Base-by-base conservation (phyloP, 2,113 vertebrate genomes). In the Sceloporus undulatus region DNA sequence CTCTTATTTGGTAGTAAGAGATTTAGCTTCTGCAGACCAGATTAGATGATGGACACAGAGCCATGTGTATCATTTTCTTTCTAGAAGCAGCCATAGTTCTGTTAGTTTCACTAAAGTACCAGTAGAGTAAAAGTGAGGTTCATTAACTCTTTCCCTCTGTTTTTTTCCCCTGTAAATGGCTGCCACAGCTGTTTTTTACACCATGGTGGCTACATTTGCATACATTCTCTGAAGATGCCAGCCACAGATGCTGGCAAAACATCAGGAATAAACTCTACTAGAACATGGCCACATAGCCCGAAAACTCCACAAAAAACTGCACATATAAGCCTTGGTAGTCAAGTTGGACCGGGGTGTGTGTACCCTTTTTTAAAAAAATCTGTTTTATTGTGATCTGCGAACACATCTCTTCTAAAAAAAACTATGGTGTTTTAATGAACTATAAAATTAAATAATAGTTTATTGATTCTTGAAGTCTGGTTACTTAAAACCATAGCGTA, bases 1-100 rank as follows among this genome's bases (percentile, higher is more conserved):
- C 68, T 86, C 62, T 68, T 25, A n/a, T 85, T 75, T 68, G 40
- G 48, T 79, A 79, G 21, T 4, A 79, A 86, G 38, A 85, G 73
- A 34, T 71, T 59, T 87, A 25, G 29, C 38, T 75, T 40, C 9
- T 82, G 81, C 75, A 42, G 29, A 27, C 38, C 80, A 82, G 59
- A 27, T 14, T 52, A 48, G 52, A 52, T 9, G 2, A 52, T 76
- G 13, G 59, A 48, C 40, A 18, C 65, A 27, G 27, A 52, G 40
- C 11, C 40, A 34, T 29, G 13, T 56, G 40, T 62, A 74, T 40
- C 48, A 38, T 27, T 75, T 76, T 38, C 40, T 29, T 76, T 71
- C 11, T 40, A 2, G 19, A 77, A 85, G 40, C 54, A 74, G 34
- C 54, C 2, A 6, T 65, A 19, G 18, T 18, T 25, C 27, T 25